Percentiles rank a stretch among this genome's conserved stretches.
phyloP scores from a whole-genome alignment of 30 jellyfish, hydroid and myxozoan species.

The Sanderia malayensis region DNA sequence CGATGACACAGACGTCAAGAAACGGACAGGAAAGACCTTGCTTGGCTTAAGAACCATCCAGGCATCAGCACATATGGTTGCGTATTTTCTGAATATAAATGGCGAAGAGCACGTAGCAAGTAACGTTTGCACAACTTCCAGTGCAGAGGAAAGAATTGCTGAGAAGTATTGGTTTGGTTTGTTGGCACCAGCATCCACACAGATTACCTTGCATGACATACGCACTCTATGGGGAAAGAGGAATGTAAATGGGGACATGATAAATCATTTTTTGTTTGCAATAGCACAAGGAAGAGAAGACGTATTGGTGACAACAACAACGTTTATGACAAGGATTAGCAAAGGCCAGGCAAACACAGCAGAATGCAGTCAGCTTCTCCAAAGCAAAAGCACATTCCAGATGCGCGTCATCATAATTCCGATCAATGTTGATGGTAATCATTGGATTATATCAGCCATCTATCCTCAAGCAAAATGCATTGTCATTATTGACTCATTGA shows the following conservation, averaged over 20 bases:
- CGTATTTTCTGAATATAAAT: no score
- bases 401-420: background rate
- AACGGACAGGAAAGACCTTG: background rate
- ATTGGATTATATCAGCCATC: background rate
- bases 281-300: background rate
- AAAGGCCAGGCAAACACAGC: background rate
- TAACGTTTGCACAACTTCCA: no score
- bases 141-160: background rate
- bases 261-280: background rate
- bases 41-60: conserved; percentile 1
- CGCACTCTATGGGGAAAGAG: background rate
- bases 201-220: background rate
- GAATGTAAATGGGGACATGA: background rate
- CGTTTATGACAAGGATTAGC: background rate
- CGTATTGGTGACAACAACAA: background rate
- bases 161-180: background rate
- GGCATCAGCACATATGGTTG: background rate
- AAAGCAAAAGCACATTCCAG: background rate
- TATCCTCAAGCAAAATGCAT: background rate
- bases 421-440: background rate
- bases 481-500: background rate
- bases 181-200: background rate
- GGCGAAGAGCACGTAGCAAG: no score
- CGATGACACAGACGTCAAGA: conserved; percentile 11
- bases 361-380: background rate